Percentiles rank a stretch among this genome's conserved stretches.
Evolutionary conservation across 35 echinoderm and acorn worm species (phyloP).

Genomic region (Eucidaris tribuloides): DNA sequence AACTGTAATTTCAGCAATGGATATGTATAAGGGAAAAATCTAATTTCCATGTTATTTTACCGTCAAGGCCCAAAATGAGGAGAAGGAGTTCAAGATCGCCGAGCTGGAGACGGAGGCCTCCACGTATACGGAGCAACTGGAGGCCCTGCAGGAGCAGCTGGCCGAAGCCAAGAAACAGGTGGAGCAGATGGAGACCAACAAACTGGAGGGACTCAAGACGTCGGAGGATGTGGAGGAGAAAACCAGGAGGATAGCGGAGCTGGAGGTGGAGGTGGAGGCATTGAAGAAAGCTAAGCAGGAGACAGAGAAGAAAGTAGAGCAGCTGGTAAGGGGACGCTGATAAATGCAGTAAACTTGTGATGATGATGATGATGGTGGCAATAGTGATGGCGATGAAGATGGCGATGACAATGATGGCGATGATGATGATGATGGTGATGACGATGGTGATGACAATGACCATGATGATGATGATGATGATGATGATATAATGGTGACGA

Average conservation of each 20-base stretch:
- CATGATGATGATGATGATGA: no score
- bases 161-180: constrained; percentile 51
- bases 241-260: constrained; percentile 35
- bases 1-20: no score
- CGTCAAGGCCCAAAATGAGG: constrained; percentile 74
- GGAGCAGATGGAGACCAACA: constrained; percentile 51
- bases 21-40: no score
- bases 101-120: constrained; percentile 87
- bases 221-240: constrained; percentile 41
- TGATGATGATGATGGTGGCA: no score
- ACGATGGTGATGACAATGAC: no score
- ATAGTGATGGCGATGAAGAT: no score
- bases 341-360: no score
- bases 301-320: constrained; percentile 32
- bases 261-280: constrained; percentile 42
- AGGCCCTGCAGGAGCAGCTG: constrained; percentile 60
- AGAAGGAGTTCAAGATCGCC: constrained; percentile 99
- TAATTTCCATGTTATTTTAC: no score
- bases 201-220: constrained; percentile 31
- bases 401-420: no score
- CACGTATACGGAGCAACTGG: constrained; percentile 78
- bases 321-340: constrained; percentile 35
- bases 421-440: no score
- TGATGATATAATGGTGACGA: no score
- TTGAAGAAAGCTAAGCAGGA: constrained; percentile 40